Evolutionary conservation across 2,797 vertebrate genomes (phyloP), one percentile per base, ranked within the genome.

Genomic region (Coranthus polyacanthus): DNA sequence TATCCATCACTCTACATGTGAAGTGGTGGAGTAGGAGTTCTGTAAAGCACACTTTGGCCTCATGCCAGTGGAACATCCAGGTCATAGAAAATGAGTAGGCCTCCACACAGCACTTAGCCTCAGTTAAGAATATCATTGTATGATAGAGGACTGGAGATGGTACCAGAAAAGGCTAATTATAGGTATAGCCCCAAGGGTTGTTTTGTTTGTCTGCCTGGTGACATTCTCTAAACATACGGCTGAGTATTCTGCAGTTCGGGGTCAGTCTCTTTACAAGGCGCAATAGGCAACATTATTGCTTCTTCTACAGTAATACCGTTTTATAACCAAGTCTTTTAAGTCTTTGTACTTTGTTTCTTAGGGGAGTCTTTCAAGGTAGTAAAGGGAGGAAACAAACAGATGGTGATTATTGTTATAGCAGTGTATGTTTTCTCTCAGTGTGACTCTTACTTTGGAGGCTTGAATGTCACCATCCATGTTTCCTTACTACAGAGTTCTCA

Each of bases 121-220:
- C 24, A 58, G 75, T 66, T 46, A 62, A 68, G 69, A 76, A 45
- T 82, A 78, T 77, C 56, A 13, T 84, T 63, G 55, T 41, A 26
- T 63, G 72, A 34, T 67, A 47, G 59, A 72, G 55, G 65, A 65
- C 68, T 20, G 32, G 61, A 63, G 79, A 78, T 49, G 45, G 54
- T 56, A 69, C 55, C 55, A 75, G 81, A 71, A 81, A 82, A 64
- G 63, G 79, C 85, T 93, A 90, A 89, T 91, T 89, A 90, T 93
- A 92, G 88, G 60, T 26, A 29, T 26, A 52, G 66, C 77, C 71
- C 62, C 46, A 3, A 77, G 81, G 74, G 62, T 58, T 39, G 68
- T 66, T 78, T 68, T 74, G 41, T 32, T 82, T 89, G 81, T 85
- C 79, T 54, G 80, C 70, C 69, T 75, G 72, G 73, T 52, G 71